Conservation (phyloP, 2,113 vertebrate genomes). For the Rhinoptilus africanus region DNA sequence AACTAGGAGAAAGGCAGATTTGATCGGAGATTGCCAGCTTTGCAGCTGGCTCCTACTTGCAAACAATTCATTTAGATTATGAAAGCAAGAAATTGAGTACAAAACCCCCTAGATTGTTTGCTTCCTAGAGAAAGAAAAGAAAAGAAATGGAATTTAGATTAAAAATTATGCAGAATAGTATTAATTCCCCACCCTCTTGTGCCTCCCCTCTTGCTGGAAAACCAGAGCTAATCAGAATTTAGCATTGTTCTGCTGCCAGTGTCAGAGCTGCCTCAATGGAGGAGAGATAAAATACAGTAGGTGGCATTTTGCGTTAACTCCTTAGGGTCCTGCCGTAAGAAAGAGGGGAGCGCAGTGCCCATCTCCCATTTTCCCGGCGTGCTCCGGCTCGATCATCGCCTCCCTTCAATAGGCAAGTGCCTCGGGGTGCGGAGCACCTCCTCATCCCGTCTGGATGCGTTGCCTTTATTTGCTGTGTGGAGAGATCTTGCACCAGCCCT, state of each 20-base stretch:
- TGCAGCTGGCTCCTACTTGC: constrained; percentile 69
- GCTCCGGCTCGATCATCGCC: fast-evolving
- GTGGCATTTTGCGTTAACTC: constrained; percentile 48
- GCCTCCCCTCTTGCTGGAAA: constrained; percentile 38
- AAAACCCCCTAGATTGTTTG: constrained; percentile 66
- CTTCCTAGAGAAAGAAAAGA: constrained; percentile 61
- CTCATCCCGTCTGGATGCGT: fast-evolving
- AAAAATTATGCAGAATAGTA: constrained; percentile 61
- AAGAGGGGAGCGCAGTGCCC: fast-evolving
- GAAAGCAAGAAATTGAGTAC: constrained; percentile 64
- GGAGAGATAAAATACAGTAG: constrained; percentile 21
- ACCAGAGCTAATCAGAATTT: constrained; percentile 37
- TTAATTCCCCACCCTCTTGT: constrained; percentile 48
- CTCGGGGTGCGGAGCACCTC: neutral
- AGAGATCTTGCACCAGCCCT: neutral
- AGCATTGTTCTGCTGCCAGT: constrained; percentile 38
- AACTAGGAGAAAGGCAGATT: constrained; percentile 26
- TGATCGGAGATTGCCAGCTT: constrained; percentile 7
- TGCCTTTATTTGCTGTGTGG: fast-evolving
- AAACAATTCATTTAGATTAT: constrained; percentile 72
- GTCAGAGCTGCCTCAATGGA: constrained; percentile 44
- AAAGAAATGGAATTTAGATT: constrained; percentile 67
- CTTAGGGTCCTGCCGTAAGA: neutral
- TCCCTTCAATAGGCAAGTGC: fast-evolving
- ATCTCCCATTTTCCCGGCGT: fast-evolving